Evolutionary conservation across 2,113 vertebrate species (phyloP), one percentile per base, ranked within the genome.

Genomic region (Urocitellus parryii): DNA sequence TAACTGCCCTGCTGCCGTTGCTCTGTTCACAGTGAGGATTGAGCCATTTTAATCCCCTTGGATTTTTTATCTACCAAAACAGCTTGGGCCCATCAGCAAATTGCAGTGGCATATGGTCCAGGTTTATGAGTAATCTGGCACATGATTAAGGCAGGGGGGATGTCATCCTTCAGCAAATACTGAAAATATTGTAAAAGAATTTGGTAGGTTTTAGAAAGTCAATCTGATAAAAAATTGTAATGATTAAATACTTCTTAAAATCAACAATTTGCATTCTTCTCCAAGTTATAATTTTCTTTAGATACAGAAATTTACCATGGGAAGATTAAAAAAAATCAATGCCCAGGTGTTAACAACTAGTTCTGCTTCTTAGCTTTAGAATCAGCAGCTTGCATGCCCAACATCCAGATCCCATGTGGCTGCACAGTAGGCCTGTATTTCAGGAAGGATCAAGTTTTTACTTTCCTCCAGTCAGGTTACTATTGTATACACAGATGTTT

Each of bases 1-100:
- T 92, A 98, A 97, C 98, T 98, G 97, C 97, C 98, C 98, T 97
- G 39, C 97, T 95, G 82, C 97, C 74, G 74, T 94, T 98, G 98
- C 98, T 98, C 98, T 98, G 98, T 98, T 99, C 98, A 97, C 99
- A 98, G 98, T 83, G 32, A 97, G 98, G 99, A 99, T 98, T 99
- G 99, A 99, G 99, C 99, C 98, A 99, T 98, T 98, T 94, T 99
- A 99, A 99, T 99, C 99, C 99, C 98, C 90, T 98, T 88, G 98
- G 99, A 99, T 99, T 99, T 99, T 99, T 98, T 99, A 99, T 99
- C 99, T 99, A 99, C 99, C 99, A 99, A 99, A 99, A 99, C 99
- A 99, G 99, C 99, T 99, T 99, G 99, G 99, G 98, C 99, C 99
- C 99, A 99, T 99, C 99, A 99, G 99, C 99, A 99, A 99, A 99